Evolutionary conservation across 2,888 invertebrate genomes (phyloP).

Genomic region (Cataglyphis cursor): DNA sequence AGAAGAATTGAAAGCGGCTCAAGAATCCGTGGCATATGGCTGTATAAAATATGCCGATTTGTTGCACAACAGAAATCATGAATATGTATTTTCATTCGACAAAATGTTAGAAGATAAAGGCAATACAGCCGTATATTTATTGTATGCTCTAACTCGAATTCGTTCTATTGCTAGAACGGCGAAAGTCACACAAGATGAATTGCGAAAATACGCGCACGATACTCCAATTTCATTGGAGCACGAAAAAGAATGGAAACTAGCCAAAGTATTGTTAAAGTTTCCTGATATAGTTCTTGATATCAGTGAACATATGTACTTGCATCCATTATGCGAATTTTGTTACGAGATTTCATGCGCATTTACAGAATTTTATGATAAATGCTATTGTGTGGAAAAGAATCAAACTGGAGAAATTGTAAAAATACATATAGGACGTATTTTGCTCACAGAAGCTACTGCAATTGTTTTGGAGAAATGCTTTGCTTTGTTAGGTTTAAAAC

Average conservation of each 20-base stretch:
- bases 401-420: constrained; percentile 92
- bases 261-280: constrained; percentile 94
- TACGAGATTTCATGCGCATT: constrained; percentile 98
- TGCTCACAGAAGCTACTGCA: constrained; percentile 97
- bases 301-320: constrained; percentile 93
- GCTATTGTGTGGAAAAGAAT: constrained; percentile 98
- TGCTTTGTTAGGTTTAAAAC: constrained; percentile 95
- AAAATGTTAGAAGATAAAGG: constrained; percentile 99
- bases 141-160: constrained; percentile 98
- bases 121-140: constrained; percentile 98
- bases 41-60: constrained; percentile 99
- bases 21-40: constrained; percentile 98
- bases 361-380: constrained; percentile 98
- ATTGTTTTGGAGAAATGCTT: constrained; percentile 95
- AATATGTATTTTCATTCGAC: constrained; percentile 99
- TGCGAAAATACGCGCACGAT: constrained; percentile 89
- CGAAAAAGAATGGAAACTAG: constrained; percentile 97
- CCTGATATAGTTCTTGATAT: constrained; percentile 95
- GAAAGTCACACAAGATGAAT: constrained; percentile 89
- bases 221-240: constrained; percentile 92
- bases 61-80: constrained; percentile 96
- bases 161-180: constrained; percentile 95
- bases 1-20: constrained; percentile 94
- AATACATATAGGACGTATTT: constrained; percentile 94
- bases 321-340: constrained; percentile 97